phyloP scores from a whole-genome alignment of 2,113 vertebrate genomes.

The Ciconia stormi region DNA sequence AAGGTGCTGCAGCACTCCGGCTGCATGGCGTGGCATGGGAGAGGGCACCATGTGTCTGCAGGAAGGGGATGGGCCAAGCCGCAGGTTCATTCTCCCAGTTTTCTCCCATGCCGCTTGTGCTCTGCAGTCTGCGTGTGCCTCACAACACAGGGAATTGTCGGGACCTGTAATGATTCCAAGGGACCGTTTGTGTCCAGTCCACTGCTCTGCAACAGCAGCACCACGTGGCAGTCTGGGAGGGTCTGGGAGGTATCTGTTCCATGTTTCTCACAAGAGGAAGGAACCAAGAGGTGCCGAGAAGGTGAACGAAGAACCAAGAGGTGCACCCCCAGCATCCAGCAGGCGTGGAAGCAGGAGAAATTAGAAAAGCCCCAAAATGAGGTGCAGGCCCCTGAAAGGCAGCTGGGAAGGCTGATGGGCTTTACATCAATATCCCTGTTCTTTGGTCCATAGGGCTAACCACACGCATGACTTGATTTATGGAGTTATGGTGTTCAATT shows the following conservation, averaged over 20 bases:
- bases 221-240: neutral
- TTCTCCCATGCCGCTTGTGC: neutral
- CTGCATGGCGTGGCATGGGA: fast-evolving
- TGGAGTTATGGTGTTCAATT: neutral
- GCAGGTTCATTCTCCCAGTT: fast-evolving
- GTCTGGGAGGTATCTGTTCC: neutral
- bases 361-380: neutral
- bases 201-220: neutral
- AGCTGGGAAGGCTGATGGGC: neutral
- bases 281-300: neutral
- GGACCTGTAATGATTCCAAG: neutral
- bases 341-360: neutral
- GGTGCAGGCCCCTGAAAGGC: neutral
- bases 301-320: neutral
- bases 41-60: neutral
- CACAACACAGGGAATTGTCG: neutral
- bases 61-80: neutral
- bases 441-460: neutral
- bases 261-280: neutral
- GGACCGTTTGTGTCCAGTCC: neutral
- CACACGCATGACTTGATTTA: neutral
- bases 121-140: neutral
- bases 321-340: neutral
- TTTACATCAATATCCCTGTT: neutral
- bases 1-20: neutral